These are phyloP conservation scores for Acanthopagrus latus DNA, from an alignment of 2,797 vertebrate species.

Conservation along the genomic window DNA sequence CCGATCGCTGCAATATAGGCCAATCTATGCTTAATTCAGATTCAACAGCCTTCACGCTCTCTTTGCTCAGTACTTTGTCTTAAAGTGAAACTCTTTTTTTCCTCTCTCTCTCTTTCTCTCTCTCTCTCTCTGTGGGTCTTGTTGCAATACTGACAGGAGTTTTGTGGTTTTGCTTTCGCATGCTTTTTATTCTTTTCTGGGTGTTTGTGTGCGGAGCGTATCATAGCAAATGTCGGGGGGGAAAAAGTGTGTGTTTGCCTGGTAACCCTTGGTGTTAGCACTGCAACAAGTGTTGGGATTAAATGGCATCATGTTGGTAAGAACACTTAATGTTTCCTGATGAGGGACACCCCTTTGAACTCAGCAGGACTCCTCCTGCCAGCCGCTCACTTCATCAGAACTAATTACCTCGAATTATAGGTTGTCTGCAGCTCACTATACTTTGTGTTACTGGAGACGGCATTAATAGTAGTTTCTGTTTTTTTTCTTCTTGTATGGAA, in stretches of 20 bases:
- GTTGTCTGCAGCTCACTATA: conserved; percentile 44
- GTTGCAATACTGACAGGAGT: conserved; percentile 42
- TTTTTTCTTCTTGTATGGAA: conserved; percentile 10
- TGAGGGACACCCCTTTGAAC: conserved; percentile 83
- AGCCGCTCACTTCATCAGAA: conserved; percentile 68
- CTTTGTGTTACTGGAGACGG: conserved; percentile 18
- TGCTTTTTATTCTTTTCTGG: conserved; percentile 39
- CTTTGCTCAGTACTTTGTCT: conserved; percentile 63
- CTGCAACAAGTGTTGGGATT: conserved; percentile 75
- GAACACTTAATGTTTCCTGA: conserved; percentile 75
- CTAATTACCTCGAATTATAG: conserved; percentile 64
- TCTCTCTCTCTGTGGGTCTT: conserved; percentile 19
- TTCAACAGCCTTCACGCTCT: conserved; percentile 71
- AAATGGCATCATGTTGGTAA: conserved; percentile 82
- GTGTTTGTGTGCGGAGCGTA: conserved; percentile 54
- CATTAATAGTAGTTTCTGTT: conserved; percentile 2
- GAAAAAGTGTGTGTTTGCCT: conserved; percentile 66
- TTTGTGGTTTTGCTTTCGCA: conserved; percentile 50
- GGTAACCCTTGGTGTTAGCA: conserved; percentile 75
- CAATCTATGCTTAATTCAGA: conserved; percentile 87
- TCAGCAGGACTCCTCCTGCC: conserved; percentile 66
- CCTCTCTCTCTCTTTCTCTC: conserved; percentile 15
- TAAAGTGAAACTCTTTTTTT: conserved; percentile 63
- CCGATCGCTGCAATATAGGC: conserved; percentile 81
- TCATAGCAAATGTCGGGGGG: conserved; percentile 54